A percentile compares a stretch with the other conserved stretches of the same genome.
phyloP scores from a whole-genome alignment of 92 coral and sea anemone genomes.

The Nematostella vectensis region DNA sequence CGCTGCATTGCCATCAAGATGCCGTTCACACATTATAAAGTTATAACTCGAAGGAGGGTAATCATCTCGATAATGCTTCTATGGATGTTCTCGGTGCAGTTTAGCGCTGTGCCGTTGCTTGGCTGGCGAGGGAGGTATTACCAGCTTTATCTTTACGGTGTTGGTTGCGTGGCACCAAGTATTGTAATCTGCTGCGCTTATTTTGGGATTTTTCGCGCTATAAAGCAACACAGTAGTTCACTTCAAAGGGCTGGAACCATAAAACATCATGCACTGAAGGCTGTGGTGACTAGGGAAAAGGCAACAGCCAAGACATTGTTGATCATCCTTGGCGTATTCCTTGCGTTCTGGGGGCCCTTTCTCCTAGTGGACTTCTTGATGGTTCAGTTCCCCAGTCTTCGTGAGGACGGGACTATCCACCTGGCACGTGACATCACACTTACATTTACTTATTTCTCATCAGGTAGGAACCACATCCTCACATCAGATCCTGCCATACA shows the following conservation, averaged over 20 bases:
- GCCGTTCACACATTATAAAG: constrained; percentile 13
- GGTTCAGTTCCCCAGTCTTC: constrained; percentile 13
- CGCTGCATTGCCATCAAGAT: constrained; percentile 19
- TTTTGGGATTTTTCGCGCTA: constrained; percentile 14
- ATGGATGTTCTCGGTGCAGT: constrained; percentile 19
- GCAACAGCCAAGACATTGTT: constrained; percentile 32
- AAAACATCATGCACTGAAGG: constrained; percentile 7
- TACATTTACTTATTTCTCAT: constrained; percentile 55
- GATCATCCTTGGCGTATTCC: constrained; percentile 12
- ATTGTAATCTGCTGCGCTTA: constrained; percentile 7
- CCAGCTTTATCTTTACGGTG: constrained; percentile 21
- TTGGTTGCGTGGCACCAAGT: constrained; percentile 19
- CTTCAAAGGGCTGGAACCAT: constrained; percentile 4
- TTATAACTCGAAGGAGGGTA: constrained; percentile 18
- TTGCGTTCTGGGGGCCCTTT: constrained; percentile 27
- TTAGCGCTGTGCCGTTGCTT: constrained; percentile 9
- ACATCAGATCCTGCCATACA: too few relatives aligned
- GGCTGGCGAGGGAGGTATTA: constrained; percentile 19
- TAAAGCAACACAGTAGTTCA: constrained; percentile 12
- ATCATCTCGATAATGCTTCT: constrained; percentile 8
- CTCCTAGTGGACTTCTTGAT: constrained; percentile 13
- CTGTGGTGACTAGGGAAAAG: constrained; percentile 17
- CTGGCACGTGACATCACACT: constrained; percentile 50
- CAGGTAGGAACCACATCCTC: constrained; percentile 19
- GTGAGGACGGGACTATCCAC: constrained; percentile 12